These are phyloP conservation scores for Oxytorus armatus DNA, from an alignment of 2,888 invertebrate species.

Conservation along the genomic window DNA sequence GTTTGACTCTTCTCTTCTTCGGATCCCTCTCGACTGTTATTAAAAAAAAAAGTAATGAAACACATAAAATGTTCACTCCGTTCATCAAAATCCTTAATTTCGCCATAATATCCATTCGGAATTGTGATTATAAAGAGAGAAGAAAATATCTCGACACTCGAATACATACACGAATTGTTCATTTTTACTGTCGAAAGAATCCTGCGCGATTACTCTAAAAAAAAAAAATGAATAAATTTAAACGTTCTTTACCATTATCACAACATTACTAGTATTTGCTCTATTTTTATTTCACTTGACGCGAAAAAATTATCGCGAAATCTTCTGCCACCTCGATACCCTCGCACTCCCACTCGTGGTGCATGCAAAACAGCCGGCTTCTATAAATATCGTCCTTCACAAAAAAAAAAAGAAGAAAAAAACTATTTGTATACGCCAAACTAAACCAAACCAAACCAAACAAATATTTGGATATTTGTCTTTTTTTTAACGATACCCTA, in stretches of 20 bases:
- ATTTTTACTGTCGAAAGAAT: constrained; percentile 16
- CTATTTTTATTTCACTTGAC: constrained; percentile 13
- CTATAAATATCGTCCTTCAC: constrained; percentile 42
- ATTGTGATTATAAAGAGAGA: constrained; percentile 6
- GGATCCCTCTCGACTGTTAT: constrained; percentile 89
- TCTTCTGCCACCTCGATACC: no score
- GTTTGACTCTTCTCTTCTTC: constrained; percentile 93
- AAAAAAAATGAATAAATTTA: no score
- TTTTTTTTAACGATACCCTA: no score
- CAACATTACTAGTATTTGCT: no score
- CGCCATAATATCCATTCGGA: background rate
- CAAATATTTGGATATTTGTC: no score
- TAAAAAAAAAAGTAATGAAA: background rate
- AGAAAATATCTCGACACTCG: background rate
- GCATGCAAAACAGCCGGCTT: constrained; percentile 59
- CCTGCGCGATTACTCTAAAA: background rate
- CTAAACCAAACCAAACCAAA: no score
- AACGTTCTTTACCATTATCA: no score
- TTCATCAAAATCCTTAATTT: background rate
- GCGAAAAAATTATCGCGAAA: constrained; percentile 11
- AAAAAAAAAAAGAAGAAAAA: background rate
- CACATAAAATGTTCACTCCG: background rate
- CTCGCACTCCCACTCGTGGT: constrained; percentile 35
- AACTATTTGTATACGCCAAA: no score
- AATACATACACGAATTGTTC: constrained; percentile 62